Evolutionary conservation across 2,888 invertebrate species (phyloP), one percentile per base, ranked within the genome.

Genomic region (Cheilosia variabilis): DNA sequence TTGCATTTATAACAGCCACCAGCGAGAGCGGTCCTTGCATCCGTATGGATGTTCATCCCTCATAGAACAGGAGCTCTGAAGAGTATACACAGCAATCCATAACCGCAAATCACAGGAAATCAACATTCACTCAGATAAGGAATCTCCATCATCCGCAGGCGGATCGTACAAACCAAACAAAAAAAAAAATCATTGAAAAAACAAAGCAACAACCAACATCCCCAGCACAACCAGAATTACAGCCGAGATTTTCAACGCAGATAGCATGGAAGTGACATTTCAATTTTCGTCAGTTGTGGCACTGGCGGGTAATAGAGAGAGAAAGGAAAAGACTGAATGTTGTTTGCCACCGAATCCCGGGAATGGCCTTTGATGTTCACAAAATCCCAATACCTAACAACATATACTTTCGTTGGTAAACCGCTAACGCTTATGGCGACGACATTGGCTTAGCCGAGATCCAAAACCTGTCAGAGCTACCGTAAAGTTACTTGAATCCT

Each of bases 81-180:
- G 24, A 50, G 52, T 53, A 22, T 41, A 41, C 17, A 41, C n/a
- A 57, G 31, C 7, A 78, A 65, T 72, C 34, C 65, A 79, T 72
- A 66, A 72, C 79, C 79, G 55, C 52, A 66, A 58, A 63, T 57
- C 37, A 69, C 57, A 63, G 71, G 57, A 71, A 79, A 65, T 79
- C 65, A 72, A 15, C 27, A 71, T 71, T 71, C 62, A 2, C 6
- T 43, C 31, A 22, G 65, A 66, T 71, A 78, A 71, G 52, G 24
- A 72, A 45, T 58, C 58, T 43, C 66, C 66, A 66, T 76, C 72
- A 72, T 45, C 65, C 43, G 43, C 65, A 53, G 34, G 47, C 22
- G 34, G 41, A 55, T 69, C 19, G 34, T 63, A 68, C 34, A 62
- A 68, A 31, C 22, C 22, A 55, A 27, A 55, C 53, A 0, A 41